Base-by-base conservation (phyloP, 2,888 invertebrate genomes). In the Temnothorax ravouxi region DNA sequence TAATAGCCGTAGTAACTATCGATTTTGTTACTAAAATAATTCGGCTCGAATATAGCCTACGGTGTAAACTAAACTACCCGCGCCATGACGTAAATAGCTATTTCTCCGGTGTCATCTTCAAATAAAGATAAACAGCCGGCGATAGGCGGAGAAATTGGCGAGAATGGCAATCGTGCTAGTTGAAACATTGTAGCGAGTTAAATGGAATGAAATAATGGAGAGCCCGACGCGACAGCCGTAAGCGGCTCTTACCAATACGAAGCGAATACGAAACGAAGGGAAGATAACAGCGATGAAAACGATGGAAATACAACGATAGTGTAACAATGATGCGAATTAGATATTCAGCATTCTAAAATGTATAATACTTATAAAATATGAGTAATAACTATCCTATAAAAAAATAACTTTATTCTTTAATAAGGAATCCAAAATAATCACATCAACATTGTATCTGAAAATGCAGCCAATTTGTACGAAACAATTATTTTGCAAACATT, bases 11-110 rank as follows among this genome's bases (percentile, higher is more conserved):
- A 4, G 47, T 50, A 61, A 50, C 38, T 72, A 80, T 80, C 59
- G 79, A 80, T 80, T 80, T 80, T 80, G 72, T 80, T 80, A 80
- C 79, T 80, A 80, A 80, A 80, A 80, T 80, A 80, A 80, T 80
- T 80, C 47, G 72, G 59, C 59, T 47, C 59, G 59, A 72, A 79
- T 77, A 77, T 77, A 77, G 56, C 41, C 29, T 54, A 5, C 29
- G n/a, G 44, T 59, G 59, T 80, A 80, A 80, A n/a, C n/a, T n/a
- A n/a, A n/a, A 71, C 72, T 59, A 38, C 21, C 13, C n/a, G 52
- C 52, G 25, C 21, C 41, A 21, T 71, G 59, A 71, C 34, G 59
- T 18, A 50, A 71, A 71, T 80, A 38, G 18, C 72, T n/a, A 18
- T 50, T 44, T 29, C 59, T 59, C 25, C 59, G 47, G 25, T 59